Evolutionary conservation across 2,113 vertebrate species (phyloP), one percentile per base, ranked within the genome.

Genomic region (Nothobranchius furzeri): DNA sequence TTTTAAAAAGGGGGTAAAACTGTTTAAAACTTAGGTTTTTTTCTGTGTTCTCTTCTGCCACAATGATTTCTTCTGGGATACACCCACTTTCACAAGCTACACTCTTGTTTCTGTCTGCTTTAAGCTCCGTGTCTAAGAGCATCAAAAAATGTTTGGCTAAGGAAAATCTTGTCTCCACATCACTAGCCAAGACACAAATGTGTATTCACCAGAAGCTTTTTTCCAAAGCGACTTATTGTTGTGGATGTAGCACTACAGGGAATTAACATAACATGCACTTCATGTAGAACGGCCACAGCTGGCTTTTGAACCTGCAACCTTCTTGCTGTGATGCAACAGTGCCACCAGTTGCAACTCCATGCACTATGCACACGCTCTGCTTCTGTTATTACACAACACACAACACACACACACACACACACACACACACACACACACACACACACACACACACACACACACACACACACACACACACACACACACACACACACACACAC

Each of bases 71-170:
- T 12, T 40, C 58, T 70, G n/a, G 48, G 83, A 64, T 51, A 62
- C 46, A 55, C 7, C 65, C 49, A 48, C 45, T 49, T 60, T 78
- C 55, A 81, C 66, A 76, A 76, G 61, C 80, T 48, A 54, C 37
- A 40, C 30, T 37, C 37, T 70, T 64, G 68, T 62, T 74, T 40
- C 14, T 60, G 52, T 70, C 60, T 50, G 40, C 60, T 75, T 53
- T 78, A 74, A 83, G 70, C 73, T 68, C 49, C 73, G 47, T 82
- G 73, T 79, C 77, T 64, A 74, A 85, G 70, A 59, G 62, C 6
- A 14, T 52, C 3, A 40, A 20, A 75, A 61, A 64, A 70, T 69
- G 70, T 75, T 72, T 64, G 69, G 74, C 66, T 71, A 56, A 77
- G 58, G 54, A 77, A 73, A 35, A 50, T 60, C 51, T 43, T 37